Conservation (phyloP, 2,113 vertebrate species). For the Monopterus albus region DNA sequence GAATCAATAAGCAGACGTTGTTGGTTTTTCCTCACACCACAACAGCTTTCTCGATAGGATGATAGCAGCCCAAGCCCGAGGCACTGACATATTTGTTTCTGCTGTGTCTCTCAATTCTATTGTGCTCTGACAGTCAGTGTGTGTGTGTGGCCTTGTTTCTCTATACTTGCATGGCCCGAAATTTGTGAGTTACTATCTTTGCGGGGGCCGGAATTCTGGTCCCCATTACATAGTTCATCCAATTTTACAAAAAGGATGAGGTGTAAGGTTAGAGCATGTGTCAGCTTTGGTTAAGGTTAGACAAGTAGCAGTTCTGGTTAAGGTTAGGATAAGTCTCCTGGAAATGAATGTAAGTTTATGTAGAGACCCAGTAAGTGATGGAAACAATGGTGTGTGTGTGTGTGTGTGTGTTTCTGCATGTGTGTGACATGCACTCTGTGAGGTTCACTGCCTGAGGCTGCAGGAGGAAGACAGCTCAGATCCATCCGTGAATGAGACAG, state of each 20-base stretch:
- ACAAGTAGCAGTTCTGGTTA: no score
- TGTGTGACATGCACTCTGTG: slow-evolving; percentile 34
- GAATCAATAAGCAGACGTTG: slow-evolving; percentile 63
- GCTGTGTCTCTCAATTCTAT: slow-evolving; percentile 48
- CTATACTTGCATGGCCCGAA: slow-evolving; percentile 1
- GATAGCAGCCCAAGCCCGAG: slow-evolving; percentile 62
- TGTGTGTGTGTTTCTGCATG: slow-evolving; percentile 18
- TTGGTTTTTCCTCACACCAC: slow-evolving; percentile 40
- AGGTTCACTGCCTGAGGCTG: slow-evolving; percentile 61
- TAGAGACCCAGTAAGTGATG: no score
- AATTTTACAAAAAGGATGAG: no score
- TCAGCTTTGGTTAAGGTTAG: no score
- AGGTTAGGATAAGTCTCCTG: no score
- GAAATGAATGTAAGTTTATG: no score
- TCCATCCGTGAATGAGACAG: slow-evolving; percentile 49
- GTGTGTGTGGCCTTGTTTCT: slow-evolving; percentile 22
- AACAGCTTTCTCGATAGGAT: slow-evolving; percentile 57
- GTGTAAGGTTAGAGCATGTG: no score
- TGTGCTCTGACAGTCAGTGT: slow-evolving; percentile 50
- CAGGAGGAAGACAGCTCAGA: slow-evolving; percentile 53
- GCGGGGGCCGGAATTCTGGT: no score
- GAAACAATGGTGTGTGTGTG: no score
- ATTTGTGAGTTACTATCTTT: no score
- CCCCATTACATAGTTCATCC: no score
- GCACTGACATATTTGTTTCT: slow-evolving; percentile 69